Percentiles rank a stretch among this genome's conserved stretches.
Conservation (phyloP, 2,797 vertebrate species). For the Pteropus rufus region DNA sequence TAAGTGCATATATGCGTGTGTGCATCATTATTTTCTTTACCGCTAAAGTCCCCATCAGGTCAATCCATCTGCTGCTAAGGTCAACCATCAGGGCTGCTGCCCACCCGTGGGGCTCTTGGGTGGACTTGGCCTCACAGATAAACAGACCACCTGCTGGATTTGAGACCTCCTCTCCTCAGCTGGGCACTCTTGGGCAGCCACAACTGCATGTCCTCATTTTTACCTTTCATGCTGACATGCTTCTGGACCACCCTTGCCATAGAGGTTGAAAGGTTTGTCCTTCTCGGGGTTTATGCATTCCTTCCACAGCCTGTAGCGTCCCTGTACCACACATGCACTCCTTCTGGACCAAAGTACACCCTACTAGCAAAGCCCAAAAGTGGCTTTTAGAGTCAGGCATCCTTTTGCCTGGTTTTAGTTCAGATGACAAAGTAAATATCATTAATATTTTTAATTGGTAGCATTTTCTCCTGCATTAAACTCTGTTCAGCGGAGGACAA, state of each 20-base stretch:
- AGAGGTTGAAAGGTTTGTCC: background rate
- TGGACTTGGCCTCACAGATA: background rate
- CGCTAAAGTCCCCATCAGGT: background rate
- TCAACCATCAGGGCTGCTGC: background rate
- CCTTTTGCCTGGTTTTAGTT: slow-evolving; percentile 22
- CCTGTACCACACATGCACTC: background rate
- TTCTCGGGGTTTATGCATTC: background rate
- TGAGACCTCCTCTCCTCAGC: background rate
- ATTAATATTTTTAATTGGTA: slow-evolving; percentile 5
- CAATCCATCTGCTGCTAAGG: background rate
- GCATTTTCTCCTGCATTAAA: background rate
- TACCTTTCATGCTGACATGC: background rate
- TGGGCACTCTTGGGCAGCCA: background rate
- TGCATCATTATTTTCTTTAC: background rate
- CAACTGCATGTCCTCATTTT: background rate
- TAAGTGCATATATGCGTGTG: background rate
- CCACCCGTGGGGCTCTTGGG: background rate
- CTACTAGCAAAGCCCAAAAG: background rate
- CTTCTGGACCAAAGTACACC: background rate
- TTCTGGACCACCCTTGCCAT: background rate
- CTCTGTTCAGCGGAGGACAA: background rate
- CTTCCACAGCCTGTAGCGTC: background rate
- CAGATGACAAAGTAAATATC: background rate
- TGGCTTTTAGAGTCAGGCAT: background rate
- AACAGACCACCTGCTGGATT: background rate